phyloP scores from a whole-genome alignment of 2,113 vertebrate species.

The Sinocyclocheilus grahami region DNA sequence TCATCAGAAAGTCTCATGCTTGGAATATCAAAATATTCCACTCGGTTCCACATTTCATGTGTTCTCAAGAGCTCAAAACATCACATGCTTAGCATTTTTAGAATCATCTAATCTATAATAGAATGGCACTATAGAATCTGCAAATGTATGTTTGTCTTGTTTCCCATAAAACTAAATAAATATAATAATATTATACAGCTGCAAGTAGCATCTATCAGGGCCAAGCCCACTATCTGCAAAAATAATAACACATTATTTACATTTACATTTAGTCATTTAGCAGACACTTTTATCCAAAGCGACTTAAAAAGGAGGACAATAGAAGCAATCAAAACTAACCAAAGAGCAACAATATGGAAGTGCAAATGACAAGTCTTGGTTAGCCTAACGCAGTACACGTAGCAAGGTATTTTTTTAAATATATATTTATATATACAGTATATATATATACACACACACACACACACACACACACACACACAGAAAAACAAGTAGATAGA shows the following conservation, averaged over 20 bases:
- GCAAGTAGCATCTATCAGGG: not conserved
- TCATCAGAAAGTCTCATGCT: not conserved
- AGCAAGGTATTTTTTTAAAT: too few species aligned
- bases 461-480: too few species aligned
- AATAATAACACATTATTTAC: not conserved
- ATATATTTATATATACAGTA: too few species aligned
- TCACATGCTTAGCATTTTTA: not conserved
- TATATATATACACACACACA: too few species aligned
- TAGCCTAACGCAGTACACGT: too few species aligned
- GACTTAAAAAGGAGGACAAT: too few species aligned
- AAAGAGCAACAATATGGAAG: too few species aligned
- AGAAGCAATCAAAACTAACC: too few species aligned
- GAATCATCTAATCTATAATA: not conserved
- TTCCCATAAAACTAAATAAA: not conserved
- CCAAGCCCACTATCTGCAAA: not conserved
- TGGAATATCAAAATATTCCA: slow-evolving; percentile 28
- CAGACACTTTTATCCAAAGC: too few species aligned
- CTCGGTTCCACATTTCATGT: not conserved
- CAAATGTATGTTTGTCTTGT: not conserved
- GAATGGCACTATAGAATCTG: not conserved
- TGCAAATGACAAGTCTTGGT: too few species aligned
- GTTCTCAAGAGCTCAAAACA: not conserved
- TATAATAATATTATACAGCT: not conserved
- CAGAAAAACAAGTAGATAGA: too few species aligned
- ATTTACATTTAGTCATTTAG: too few species aligned